Evolutionary conservation across 2,113 vertebrate genomes (phyloP), one percentile per base, ranked within the genome.

Genomic region (Smithornis capensis): DNA sequence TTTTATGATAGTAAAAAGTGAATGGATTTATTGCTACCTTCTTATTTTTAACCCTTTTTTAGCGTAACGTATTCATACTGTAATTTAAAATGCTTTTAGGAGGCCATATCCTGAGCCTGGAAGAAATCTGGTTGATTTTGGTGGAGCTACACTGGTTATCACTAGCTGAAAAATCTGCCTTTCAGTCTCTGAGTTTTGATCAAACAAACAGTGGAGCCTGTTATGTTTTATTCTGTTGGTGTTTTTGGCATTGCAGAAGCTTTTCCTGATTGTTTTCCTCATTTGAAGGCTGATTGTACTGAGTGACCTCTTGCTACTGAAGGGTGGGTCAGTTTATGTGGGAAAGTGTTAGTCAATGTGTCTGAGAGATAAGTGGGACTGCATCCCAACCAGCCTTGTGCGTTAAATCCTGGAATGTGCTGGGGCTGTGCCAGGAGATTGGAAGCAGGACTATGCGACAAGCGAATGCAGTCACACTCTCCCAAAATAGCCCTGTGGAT

Each of bases 361-460:
- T 97, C 94, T 94, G 80, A 47, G 94, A 93, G 96, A 97, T 96
- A 96, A 97, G 92, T 62, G 84, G 93, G 85, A 90, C 94, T 64
- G 87, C 96, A 94, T 96, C 94, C 94, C 79, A 77, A 76, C 33
- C 3, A 94, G 93, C 21, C 25, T 67, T 93, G 92, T 96, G 75
- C 68, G 22, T 95, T 83, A 89, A 65, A 87, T 77, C 44, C 86
- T 70, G 95, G 98, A 98, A 97, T 98, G 95, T 92, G 53, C 82
- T 97, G 98, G 96, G 97, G 42, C 75, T 45, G 53, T 95, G 97
- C 97, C 98, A 97, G 96, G 81, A 94, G 95, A 94, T 96, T 96
- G 97, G 95, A 90, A 97, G 84, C 94, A 92, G 96, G 83, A 87
- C 97, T 96, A 80, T 97, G 97, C 93, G 84, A 97, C 95, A 96